phyloP scores from a whole-genome alignment of 2,797 vertebrate genomes.

The Danio tinwini region DNA sequence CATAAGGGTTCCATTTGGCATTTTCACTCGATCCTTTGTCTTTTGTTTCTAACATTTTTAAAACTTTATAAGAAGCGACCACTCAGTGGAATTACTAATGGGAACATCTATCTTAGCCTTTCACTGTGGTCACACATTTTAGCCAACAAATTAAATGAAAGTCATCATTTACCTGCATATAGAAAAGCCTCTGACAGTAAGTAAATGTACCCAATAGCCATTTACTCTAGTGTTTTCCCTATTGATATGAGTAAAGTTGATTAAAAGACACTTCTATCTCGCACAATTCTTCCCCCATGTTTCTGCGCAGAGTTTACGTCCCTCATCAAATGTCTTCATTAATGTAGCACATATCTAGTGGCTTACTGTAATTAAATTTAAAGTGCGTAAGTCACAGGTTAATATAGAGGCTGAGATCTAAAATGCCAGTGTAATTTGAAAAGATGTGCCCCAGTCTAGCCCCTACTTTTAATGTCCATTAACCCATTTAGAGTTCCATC shows the following conservation, averaged over 20 bases:
- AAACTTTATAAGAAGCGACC: not conserved
- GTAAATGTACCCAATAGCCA: constrained; percentile 58
- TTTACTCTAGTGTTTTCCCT: constrained; percentile 59
- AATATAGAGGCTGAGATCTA: constrained; percentile 13
- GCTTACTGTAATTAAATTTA: constrained; percentile 31
- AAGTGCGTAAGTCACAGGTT: constrained; percentile 22
- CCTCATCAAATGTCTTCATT: constrained; percentile 9
- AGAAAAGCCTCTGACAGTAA: constrained; percentile 59
- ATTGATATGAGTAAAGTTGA: constrained; percentile 53
- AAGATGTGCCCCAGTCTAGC: constrained; percentile 10
- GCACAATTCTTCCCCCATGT: constrained; percentile 43
- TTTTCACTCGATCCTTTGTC: not conserved
- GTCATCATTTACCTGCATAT: constrained; percentile 53
- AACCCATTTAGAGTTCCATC: constrained; percentile 32
- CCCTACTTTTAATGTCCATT: constrained; percentile 43
- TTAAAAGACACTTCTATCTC: constrained; percentile 58
- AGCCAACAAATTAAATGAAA: constrained; percentile 55
- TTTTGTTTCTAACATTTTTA: not conserved
- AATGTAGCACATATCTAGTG: not conserved
- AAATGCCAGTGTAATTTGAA: constrained; percentile 32
- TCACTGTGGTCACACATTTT: constrained; percentile 19
- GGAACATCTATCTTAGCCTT: not conserved
- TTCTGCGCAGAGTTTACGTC: constrained; percentile 41
- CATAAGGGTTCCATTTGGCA: not conserved
- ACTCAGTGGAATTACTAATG: constrained; percentile 32